Base-by-base conservation (phyloP, 2,113 vertebrate genomes). In the Picathartes gymnocephalus region DNA sequence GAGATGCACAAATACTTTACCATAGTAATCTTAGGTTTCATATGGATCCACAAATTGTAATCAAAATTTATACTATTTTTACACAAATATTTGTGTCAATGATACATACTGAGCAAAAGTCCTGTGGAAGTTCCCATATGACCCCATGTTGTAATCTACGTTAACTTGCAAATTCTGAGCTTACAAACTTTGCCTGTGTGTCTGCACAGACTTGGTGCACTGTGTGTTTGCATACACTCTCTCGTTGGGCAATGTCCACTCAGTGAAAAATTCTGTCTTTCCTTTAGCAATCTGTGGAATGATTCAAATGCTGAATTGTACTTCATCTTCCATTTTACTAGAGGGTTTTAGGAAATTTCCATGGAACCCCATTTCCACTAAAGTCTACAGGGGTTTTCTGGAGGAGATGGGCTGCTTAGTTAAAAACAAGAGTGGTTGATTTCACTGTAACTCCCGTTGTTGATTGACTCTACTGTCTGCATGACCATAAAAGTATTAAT, bases 391-490 rank as follows among this genome's bases (percentile, higher is more conserved):
- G 39, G 54, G 35, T 82, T 92, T 91, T 91, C 74, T 73, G 68
- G 71, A 92, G 60, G 58, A 92, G 66, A 70, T 61, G 79, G 51
- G 21, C 50, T 80, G 39, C 62, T 88, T 33, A 31, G 62, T 62
- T 88, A 61, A 66, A 94, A 88, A 15, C 71, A 85, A 62, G 66
- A 87, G 54, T 22, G 62, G 81, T 77, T 91, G 81, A 82, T 94
- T 94, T 47, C 58, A 86, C 74, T 91, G 74, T 73, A 93, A 66
- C 78, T 79, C 90, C 86, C 62, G 62, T 76, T 92, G 73, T 73
- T 95, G 81, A 58, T 76, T 94, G 87, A 64, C 81, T 94, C 84
- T 56, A 30, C 81, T 90, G 78, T 77, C 87, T 91, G 62, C 5
- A 3, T 91, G 74, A 90, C 74, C 39, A 5, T 35, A 65, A 33